Base-by-base conservation (phyloP, 2,113 vertebrate species). In the Zosterops japonicus region DNA sequence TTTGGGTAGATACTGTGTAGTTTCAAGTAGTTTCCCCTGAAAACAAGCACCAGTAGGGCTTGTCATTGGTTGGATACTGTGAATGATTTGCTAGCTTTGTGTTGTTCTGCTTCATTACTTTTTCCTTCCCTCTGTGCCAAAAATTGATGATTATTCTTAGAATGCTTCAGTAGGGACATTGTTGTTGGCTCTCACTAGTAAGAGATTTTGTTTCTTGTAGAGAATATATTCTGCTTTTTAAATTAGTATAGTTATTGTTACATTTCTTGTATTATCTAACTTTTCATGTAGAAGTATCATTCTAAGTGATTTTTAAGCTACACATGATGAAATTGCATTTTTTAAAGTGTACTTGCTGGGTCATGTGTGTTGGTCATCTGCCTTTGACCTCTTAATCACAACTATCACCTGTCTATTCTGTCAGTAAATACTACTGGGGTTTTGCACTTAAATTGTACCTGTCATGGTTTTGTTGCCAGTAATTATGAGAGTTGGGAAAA, bases 111-210 rank as follows among this genome's bases (percentile, higher is more conserved):
- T 93, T 95, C 63, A 39, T 88, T 96, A 63, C 53, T 95, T 95
- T 79, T 95, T 90, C 72, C 90, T 93, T 74, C 60, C 5, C 1
- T 86, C 86, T 83, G 24, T 94, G 72, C 93, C 93, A 96, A 87
- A 91, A 89, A 86, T 81, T 71, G 64, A 33, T 92, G 64, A 86
- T 96, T 85, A 59, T 93, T 91, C 93, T 86, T 86, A 83, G 79
- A 92, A 64, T 83, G 72, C 71, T 83, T 95, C 61, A 78, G 53
- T 31, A 56, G 63, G 65, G 71, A 68, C 53, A 36, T 47, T 78
- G 84, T 67, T 1, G 3, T 52, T 77, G 89, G 41, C 53, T 92
- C 46, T 82, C 33, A 2, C 39, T 64, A 78, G 53, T 27, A 56
- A 84, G 71, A 89, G 74, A 12, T 78, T 70, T 59, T 71, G 27